phyloP scores from a whole-genome alignment of 2,797 vertebrate genomes.

The Hirundo rustica region DNA sequence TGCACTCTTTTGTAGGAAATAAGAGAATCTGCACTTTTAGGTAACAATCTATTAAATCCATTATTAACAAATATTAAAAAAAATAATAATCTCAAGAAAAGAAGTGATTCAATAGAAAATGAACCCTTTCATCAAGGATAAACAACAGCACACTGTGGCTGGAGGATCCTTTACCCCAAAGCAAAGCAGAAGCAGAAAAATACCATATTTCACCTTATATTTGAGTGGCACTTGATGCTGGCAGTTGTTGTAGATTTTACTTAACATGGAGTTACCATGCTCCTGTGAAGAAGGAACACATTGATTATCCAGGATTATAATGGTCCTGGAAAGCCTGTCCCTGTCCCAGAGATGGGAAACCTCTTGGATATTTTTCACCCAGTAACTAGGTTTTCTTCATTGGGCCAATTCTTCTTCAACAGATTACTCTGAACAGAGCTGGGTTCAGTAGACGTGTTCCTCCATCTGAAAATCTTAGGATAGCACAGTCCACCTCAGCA shows the following conservation, averaged over 20 bases:
- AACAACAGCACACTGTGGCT: not conserved
- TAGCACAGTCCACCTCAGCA: not conserved
- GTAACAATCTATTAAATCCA: not conserved
- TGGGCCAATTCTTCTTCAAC: not conserved
- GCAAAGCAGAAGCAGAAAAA: not conserved
- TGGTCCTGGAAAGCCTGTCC: not conserved
- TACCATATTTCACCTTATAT: not conserved
- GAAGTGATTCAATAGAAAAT: not conserved
- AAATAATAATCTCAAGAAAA: not conserved
- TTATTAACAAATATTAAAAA: not conserved
- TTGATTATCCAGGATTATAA: not conserved
- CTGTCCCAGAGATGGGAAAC: not conserved
- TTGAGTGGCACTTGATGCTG: not conserved
- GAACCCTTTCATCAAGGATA: not conserved
- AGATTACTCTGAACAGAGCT: not conserved
- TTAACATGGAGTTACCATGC: not conserved
- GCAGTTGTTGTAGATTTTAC: not conserved
- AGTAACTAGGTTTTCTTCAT: not conserved
- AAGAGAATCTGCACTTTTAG: not conserved
- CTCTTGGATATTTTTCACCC: not conserved
- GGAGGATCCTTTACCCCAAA: not conserved
- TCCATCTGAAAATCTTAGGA: not conserved
- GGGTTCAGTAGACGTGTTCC: not conserved
- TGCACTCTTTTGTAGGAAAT: not conserved
- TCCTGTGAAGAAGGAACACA: not conserved